Evolutionary conservation across 2,888 invertebrate species (phyloP), one percentile per base, ranked within the genome.

Genomic region (Gymnosoma rotundatum): DNA sequence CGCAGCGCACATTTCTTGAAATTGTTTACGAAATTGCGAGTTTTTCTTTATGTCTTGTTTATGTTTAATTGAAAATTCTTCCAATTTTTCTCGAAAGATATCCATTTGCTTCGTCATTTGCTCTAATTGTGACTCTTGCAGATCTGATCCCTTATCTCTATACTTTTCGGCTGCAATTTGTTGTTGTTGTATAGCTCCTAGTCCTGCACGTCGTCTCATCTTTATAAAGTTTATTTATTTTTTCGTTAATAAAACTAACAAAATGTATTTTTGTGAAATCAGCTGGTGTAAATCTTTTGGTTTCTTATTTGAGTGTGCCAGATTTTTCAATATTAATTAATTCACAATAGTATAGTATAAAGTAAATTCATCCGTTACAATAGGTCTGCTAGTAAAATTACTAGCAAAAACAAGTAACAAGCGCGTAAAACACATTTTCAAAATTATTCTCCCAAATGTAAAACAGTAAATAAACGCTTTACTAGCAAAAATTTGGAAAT

Each of bases 1-100:
- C 0, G 98, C 97, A 0, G 99, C 97, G 93, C 99, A 99, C 99
- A 99, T 99, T 92, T 98, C 98, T 89, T 98, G 98, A 91, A 99
- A 99, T 92, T 99, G 98, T 73, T 96, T 94, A 48, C 99, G 94
- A 90, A 99, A 99, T 88, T 97, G 96, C 0, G 98, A 95, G 91
- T 99, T 97, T 91, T 98, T 98, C 87, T 96, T 96, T 60, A 99
- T 99, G 90, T 99, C 98, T 87, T 94, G 96, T 90, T 98, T 97
- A 91, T 99, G 98, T 88, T 98, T 98, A 5, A 96, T 93, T 0
- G 99, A 98, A 91, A 99, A 99, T 88, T 98, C 97, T 92, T 99
- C 98, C 52, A 99, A 93, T 91, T 98, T 98, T 42, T 94, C 94
- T 83, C 97, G 95, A 91, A 99, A 99, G 2, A 96, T 95, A 83